A percentile compares a stretch with the other conserved stretches of the same genome.
Evolutionary conservation across 1,140 invertebrate species (phyloP).

Genomic region (Macrobrachium nipponense): DNA sequence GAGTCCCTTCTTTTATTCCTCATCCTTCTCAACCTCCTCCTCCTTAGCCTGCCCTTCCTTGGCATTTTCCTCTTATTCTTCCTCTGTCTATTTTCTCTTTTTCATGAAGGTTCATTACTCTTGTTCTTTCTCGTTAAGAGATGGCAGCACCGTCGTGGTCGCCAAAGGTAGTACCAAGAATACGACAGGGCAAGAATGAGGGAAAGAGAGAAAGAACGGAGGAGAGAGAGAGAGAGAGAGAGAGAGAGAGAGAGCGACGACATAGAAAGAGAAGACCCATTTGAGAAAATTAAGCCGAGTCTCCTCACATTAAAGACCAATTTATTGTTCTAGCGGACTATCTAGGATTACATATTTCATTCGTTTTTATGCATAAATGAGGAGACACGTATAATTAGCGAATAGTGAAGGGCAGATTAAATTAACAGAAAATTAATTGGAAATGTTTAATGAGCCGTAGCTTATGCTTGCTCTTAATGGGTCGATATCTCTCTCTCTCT

Average conservation of each 20-base stretch:
- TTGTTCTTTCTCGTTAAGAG: background rate
- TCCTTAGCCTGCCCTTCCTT: too few relatives aligned
- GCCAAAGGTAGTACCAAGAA: background rate
- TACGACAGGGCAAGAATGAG: background rate
- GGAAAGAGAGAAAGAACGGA: constrained; percentile 1
- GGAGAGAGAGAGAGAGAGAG: constrained; percentile 2
- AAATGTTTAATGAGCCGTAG: too few relatives aligned
- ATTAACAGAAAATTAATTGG: background rate
- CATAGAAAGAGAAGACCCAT: background rate
- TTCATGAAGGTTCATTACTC: too few relatives aligned
- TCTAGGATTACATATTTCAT: constrained; percentile 14
- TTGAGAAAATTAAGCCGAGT: too few relatives aligned
- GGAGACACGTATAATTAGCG: background rate
- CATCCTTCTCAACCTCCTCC: too few relatives aligned
- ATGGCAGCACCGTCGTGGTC: background rate
- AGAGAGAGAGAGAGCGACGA: background rate
- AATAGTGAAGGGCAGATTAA: background rate
- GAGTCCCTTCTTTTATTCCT: too few relatives aligned
- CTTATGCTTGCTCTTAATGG: background rate
- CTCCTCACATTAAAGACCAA: constrained; percentile 20
- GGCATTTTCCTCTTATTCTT: too few relatives aligned
- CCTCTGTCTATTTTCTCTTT: too few relatives aligned
- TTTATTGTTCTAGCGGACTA: background rate
- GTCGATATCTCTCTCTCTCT: constrained; percentile 9
- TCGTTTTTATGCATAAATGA: background rate